Base-by-base conservation (phyloP, 2,113 vertebrate species). In the Pomatostomus ruficeps region DNA sequence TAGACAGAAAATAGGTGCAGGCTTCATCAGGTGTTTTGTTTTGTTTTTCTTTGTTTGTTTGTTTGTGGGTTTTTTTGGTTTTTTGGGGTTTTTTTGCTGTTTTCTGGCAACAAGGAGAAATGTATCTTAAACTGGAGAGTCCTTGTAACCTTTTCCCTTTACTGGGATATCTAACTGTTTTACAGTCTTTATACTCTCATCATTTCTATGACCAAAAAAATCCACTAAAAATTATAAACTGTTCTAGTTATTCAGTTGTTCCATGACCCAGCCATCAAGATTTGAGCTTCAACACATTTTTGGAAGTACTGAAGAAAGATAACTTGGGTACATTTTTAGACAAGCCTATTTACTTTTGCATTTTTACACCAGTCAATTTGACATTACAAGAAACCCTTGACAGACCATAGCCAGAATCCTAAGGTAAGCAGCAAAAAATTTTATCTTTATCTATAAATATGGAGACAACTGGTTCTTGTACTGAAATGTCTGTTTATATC, bases 321-420 rank as follows among this genome's bases (percentile, higher is more conserved):
- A 88, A 91, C 10, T 49, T 49, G 42, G 38, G 59, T 62, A 80
- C 63, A 58, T 88, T 96, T 96, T 96, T 80, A 92, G 85, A 88
- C 45, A 83, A 92, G 85, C 4, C 24, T 92, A 77, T 80, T 92
- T 83, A 57, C 42, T 77, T 85, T 62, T 38, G 49, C 2, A 3
- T 62, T 73, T 91, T 77, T 87, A 52, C 68, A 93, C 89, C 35
- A 49, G 43, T 52, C 57, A 58, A 24, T 90, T 66, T 86, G 59
- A 93, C 58, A 70, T 87, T 58, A 76, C 35, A 73, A 49, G 58
- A 83, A 65, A 88, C 6, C 16, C 42, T n/a, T 73, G 42, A 91
- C 12, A 80, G 46, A 61, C 25, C 17, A 31, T 18, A 61, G 71
- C 82, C 78, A 91, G 62, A 94, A 78, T 68, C 45, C 14, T 36